Base-by-base conservation (phyloP, 2,797 vertebrate genomes). In the Macrochelys suwanniensis region DNA sequence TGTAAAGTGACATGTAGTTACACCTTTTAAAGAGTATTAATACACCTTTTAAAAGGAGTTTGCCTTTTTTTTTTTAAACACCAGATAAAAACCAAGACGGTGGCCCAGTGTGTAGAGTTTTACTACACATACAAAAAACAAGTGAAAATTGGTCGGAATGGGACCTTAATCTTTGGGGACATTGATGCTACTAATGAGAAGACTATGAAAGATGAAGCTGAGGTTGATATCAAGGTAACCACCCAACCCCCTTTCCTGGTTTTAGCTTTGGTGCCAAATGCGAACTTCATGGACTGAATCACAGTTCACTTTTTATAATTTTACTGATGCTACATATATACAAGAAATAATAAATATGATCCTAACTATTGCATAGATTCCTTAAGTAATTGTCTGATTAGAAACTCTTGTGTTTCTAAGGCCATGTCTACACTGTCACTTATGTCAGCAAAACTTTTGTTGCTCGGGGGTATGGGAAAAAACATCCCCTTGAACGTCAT, bases 121-220 rank as follows among this genome's bases (percentile, higher is more conserved):
- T 99, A 99, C 98, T 99, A 99, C 96, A 99, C 99, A 0, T 99
- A 99, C 94, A 99, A 99, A 98, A 99, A 99, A 92, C 99, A 99
- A 90, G 99, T 99, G 96, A 99, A 99, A 97, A 99, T 99, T 25
- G 99, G 99, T 85, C 99, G 99, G 89, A 99, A 99, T 0, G 99
- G 99, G 59, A 98, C 98, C 5, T 98, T 99, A 49, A 97, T 98
- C 59, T 99, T 99, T 3, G 99, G 99, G 12, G 99, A 99, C 90
- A 95, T 98, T 42, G 99, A 99, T 90, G 96, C 94, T 5, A 87
- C 96, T 4, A 99, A 98, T 25, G 98, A 98, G 89, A 98, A 97
- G 95, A 97, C 98, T 13, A 94, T 98, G 4, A 99, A 99, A 95
- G 99, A 99, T 85, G 99, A 99, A 96, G 98, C 98, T 85, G 99